phyloP scores from a whole-genome alignment of 92 coral and sea anemone species.

The Phenganax subtilis region DNA sequence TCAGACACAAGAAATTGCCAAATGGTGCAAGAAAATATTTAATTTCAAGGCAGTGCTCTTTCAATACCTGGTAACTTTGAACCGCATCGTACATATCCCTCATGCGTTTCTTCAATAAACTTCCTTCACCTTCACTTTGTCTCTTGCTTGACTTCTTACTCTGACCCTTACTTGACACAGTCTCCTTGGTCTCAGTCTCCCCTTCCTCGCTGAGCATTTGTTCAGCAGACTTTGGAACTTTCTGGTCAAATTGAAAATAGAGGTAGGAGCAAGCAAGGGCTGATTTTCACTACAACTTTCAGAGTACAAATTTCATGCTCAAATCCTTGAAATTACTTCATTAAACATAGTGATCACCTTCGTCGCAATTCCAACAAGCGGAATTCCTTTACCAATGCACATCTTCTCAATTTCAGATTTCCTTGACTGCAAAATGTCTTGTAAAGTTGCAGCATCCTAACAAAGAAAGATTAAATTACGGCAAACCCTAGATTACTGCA shows the following conservation, averaged over 20 bases:
- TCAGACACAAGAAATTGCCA: neutral
- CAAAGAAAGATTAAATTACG: neutral
- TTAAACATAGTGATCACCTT: constrained; percentile 37
- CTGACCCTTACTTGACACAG: constrained; percentile 8
- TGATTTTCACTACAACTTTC: too few species aligned
- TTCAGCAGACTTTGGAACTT: constrained; percentile 4
- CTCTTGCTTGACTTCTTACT: constrained; percentile 46
- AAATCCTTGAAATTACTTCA: too few species aligned
- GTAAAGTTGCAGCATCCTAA: constrained; percentile 90
- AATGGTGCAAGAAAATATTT: neutral
- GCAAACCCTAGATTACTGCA: too few species aligned
- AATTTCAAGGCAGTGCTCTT: neutral
- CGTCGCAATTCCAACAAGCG: constrained; percentile 57
- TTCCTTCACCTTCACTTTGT: constrained; percentile 60
- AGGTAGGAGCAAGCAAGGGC: neutral
- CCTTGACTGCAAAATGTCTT: constrained; percentile 70
- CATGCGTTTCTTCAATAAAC: constrained; percentile 76
- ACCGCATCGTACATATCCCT: constrained; percentile 85
- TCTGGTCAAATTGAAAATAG: neutral
- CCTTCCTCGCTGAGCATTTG: constrained; percentile 32
- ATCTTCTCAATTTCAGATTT: constrained; percentile 63
- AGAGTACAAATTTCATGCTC: too few species aligned
- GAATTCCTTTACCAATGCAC: constrained; percentile 76
- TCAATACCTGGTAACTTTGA: constrained; percentile 69
- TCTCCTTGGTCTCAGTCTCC: constrained; percentile 17